Evolutionary conservation across 2,888 invertebrate species (phyloP).

Genomic region (Cryptosula pallasiana): DNA sequence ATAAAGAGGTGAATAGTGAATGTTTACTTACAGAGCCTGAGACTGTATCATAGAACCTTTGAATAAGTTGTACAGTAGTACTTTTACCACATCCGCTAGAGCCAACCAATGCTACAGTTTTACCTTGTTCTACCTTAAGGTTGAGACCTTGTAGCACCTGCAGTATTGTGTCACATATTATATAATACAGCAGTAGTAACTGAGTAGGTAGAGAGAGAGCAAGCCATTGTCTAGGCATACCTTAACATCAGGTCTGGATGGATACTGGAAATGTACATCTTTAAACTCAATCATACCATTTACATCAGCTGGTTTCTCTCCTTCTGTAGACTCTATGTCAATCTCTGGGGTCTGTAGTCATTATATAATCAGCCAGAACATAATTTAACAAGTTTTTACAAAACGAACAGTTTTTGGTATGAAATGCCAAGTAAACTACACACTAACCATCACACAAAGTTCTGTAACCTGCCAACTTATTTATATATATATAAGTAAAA

Average conservation of each 20-base stretch:
- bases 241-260: conserved; percentile 68
- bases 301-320: conserved; percentile 58
- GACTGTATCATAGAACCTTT: conserved; percentile 68
- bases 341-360: conserved; percentile 62
- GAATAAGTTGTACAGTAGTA: conserved; percentile 75
- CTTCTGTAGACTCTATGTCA: conserved; percentile 64
- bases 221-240: conserved; percentile 50
- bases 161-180: not conserved
- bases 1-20: too few species aligned
- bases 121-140: conserved; percentile 44
- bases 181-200: not conserved
- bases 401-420: too few species aligned
- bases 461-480: too few species aligned
- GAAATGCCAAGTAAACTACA: not conserved
- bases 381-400: too few species aligned
- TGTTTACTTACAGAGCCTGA: conserved; percentile 37
- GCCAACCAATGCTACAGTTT: conserved; percentile 56
- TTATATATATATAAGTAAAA: too few species aligned
- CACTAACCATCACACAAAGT: too few species aligned
- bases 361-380: too few species aligned
- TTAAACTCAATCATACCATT: conserved; percentile 65
- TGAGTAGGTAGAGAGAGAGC: not conserved
- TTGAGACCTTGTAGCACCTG: conserved; percentile 49
- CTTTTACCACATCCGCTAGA: conserved; percentile 85
- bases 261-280: conserved; percentile 70